Conservation (phyloP, 1,140 invertebrate genomes). For the Cotesia typhae region DNA sequence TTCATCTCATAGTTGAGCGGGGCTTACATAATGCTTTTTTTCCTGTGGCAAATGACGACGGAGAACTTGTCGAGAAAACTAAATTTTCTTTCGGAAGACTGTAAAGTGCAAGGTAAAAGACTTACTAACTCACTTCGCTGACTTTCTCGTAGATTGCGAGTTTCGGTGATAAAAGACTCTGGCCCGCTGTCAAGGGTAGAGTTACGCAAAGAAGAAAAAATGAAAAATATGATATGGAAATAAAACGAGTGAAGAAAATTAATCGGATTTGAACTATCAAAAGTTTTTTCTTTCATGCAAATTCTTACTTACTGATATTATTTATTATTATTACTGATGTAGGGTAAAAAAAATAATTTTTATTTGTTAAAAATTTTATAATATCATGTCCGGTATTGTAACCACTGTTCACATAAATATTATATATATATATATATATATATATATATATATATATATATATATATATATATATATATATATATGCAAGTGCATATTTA, state of each 20-base stretch:
- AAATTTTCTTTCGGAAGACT: conserved; percentile 47
- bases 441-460: background rate
- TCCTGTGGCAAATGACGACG: conserved; percentile 16
- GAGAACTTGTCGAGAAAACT: conserved; percentile 48
- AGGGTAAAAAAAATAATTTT: background rate
- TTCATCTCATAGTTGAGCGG: background rate
- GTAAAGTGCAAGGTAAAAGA: conserved; percentile 53
- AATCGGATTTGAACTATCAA: conserved; percentile 11
- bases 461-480: background rate
- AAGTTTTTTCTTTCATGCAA: too few species aligned
- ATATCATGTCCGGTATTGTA: too few species aligned
- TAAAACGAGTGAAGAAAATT: conserved; percentile 24
- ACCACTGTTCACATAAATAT: background rate
- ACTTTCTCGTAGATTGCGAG: conserved; percentile 37
- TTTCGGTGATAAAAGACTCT: conserved; percentile 34
- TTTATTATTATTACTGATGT: background rate
- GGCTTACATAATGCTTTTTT: conserved; percentile 4
- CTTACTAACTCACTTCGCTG: conserved; percentile 51
- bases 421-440: background rate
- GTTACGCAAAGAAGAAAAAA: background rate
- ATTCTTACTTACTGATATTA: conserved; percentile 15
- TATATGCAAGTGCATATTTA: background rate
- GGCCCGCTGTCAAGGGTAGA: too few species aligned
- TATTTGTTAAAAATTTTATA: too few species aligned
- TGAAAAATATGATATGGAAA: background rate